Conservation (phyloP, 2,888 invertebrate species). For the Meghimatium bilineatum region DNA sequence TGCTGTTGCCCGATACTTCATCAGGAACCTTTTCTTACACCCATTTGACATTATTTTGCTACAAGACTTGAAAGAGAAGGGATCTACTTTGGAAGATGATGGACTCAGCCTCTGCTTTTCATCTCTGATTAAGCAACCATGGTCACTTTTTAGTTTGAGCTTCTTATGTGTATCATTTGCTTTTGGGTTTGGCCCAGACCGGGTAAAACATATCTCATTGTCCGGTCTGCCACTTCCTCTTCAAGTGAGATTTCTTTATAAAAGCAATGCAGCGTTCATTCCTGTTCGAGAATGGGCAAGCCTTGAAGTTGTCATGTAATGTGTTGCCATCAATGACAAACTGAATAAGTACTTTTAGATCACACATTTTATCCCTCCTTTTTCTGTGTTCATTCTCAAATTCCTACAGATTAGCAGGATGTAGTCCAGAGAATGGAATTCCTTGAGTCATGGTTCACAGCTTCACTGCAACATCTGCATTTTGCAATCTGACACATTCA, state of each 20-base stretch:
- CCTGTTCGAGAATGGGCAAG: constrained; percentile 10
- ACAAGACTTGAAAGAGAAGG: neutral
- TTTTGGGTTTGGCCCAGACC: neutral
- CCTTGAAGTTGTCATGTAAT: neutral
- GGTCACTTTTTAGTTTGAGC: neutral
- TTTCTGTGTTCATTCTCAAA: no score
- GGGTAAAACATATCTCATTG: neutral
- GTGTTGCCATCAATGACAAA: no score
- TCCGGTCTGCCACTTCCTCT: neutral
- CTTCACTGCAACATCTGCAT: no score
- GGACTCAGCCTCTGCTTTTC: neutral
- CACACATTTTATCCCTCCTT: no score
- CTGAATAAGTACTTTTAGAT: no score
- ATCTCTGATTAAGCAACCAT: neutral
- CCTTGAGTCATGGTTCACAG: no score
- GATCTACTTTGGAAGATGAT: neutral
- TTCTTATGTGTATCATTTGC: constrained; percentile 1
- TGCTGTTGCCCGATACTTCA: neutral
- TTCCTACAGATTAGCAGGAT: no score
- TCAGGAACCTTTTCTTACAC: constrained; percentile 7
- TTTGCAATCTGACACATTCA: no score
- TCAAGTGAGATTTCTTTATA: neutral
- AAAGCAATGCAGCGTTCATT: neutral
- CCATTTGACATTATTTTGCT: constrained; percentile 1
- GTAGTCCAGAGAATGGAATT: no score